Base-by-base conservation (phyloP, 2,797 vertebrate genomes). In the Xyrichtys novacula region DNA sequence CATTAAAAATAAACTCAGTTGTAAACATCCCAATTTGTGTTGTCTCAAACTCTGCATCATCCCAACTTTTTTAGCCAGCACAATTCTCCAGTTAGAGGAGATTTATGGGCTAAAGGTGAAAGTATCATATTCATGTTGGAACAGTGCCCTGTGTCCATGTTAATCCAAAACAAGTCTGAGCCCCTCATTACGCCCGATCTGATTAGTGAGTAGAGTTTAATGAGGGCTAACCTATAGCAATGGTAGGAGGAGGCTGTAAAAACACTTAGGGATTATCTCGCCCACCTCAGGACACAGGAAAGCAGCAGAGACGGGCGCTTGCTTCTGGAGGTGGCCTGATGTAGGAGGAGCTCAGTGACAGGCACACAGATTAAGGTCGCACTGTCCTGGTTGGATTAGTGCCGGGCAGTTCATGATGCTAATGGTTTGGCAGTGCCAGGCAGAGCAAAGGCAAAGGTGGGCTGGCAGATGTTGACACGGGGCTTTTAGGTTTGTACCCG, bases 331-430 rank as follows among this genome's bases (percentile, higher is more conserved):
- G 57, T 58, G 58, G 62, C 76, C 85, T 91, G 89, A 90, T 93
- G 89, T 85, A 84, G 78, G 17, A 6, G 60, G 25, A 70, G 74
- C 77, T 81, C 74, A 60, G 76, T 81, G 80, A 70, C 71, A 78
- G 74, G 66, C 55, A 8, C 62, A 34, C 76, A 78, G 84, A 93
- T 92, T 90, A 86, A 83, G 85, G 83, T 88, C 63, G 32, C 74
- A 19, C 75, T 88, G 87, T 84, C 74, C 84, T 64, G 80, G 63
- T 65, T 88, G 91, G 91, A 89, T 79, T 60, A 83, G 61, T 2
- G 80, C 84, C 84, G 90, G 65, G 44, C 56, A 66, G 76, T 64
- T 83, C 81, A 85, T 84, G 87, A 88, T 81, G 84, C 85, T 90
- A 91, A 90, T 86, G 81, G 80, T 39, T 46, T 79, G 65, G 82